phyloP scores from a whole-genome alignment of 2,797 vertebrate species.

The Periparus ater region DNA sequence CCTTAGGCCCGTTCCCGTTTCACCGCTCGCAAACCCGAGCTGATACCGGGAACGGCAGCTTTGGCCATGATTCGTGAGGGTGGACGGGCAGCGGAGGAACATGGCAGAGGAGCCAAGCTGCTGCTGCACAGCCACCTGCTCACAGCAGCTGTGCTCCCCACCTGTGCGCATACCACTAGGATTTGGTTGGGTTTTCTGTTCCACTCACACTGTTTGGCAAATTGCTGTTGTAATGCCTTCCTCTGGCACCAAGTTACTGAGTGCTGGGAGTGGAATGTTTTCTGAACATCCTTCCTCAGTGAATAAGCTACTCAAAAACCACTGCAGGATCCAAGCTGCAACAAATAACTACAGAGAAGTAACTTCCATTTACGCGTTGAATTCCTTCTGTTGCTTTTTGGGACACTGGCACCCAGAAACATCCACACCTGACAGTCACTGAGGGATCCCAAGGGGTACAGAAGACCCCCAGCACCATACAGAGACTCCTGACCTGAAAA shows the following conservation, averaged over 20 bases:
- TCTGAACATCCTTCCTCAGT: not conserved
- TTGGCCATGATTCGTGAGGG: not conserved
- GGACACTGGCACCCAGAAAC: not conserved
- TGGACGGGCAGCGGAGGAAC: no score
- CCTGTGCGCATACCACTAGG: not conserved
- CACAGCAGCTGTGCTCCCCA: not conserved
- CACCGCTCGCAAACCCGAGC: not conserved
- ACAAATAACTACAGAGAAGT: not conserved
- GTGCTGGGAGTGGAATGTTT: not conserved
- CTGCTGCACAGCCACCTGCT: not conserved
- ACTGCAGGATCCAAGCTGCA: not conserved
- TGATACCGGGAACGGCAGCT: not conserved
- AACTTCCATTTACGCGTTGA: accelerated
- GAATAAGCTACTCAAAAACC: not conserved
- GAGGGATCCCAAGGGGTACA: not conserved
- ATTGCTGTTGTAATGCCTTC: not conserved
- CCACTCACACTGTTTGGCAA: not conserved
- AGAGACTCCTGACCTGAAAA: not conserved
- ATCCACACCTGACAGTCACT: not conserved
- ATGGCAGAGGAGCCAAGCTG: not conserved
- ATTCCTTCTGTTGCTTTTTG: not conserved
- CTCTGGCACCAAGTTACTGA: accelerated
- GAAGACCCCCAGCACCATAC: accelerated
- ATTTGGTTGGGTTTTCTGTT: not conserved
- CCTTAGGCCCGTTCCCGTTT: no score